Base-by-base conservation (phyloP, 2,113 vertebrate species). In the Spea multiplicata region DNA sequence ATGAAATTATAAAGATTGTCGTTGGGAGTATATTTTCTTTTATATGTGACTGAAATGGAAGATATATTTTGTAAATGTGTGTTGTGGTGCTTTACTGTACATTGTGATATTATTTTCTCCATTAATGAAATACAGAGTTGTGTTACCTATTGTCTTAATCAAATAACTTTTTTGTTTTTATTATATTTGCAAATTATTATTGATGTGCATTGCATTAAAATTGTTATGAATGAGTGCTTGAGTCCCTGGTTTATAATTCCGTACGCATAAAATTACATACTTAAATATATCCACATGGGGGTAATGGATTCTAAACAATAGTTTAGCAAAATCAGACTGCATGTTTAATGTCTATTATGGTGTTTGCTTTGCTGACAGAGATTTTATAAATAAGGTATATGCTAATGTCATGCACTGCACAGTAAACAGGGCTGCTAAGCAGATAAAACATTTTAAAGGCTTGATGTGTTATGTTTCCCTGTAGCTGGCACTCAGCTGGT, bases 161-260 rank as follows among this genome's bases (percentile, higher is more conserved):
- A 52, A 53, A 44, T 86, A 85, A 85, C 83, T 73, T 84, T 84
- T 55, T 89, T 87, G 88, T 89, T 87, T 85, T 90, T 91, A 91
- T 91, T 91, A 91, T 91, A 93, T 91, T 95, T 91, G 92, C 90
- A 90, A 91, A 88, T 90, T 94, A 93, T 88, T 89, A 94, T 95
- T 89, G 81, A 92, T 96, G 93, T 94, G 92, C 91, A 89, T 88
- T 86, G 90, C 94, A 95, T 94, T 94, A 92, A 94, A 95, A 93
- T 91, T 93, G 91, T 88, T 81, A 71, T 83, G 50, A 44, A 76
- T 76, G 78, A 82, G 73, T 87, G 83, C 82, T 84, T 70, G 44
- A 74, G 71, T 88, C 82, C 7, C 44, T 89, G 75, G 55, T 76
- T 48, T 70, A 13, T 47, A 68, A 46, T 30, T 30, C 30, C 30